These are phyloP conservation scores for Phyllotreta striolata DNA, from an alignment of 2,888 invertebrate species.

Conservation along the genomic window DNA sequence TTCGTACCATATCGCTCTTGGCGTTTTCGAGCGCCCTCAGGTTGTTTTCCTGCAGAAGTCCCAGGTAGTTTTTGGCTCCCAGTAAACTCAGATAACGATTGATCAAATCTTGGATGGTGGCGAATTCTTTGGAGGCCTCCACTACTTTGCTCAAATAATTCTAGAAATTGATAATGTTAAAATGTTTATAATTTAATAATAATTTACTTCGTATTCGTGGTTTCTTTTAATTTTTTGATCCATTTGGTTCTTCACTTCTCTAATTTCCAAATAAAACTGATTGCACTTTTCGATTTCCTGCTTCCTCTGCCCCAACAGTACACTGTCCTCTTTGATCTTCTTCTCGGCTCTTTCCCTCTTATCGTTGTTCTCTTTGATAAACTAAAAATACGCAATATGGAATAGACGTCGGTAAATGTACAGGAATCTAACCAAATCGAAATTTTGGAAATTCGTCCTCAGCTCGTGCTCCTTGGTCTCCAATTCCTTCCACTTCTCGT, in stretches of 20 bases:
- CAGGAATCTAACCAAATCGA: slow-evolving; percentile 38
- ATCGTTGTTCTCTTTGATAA: slow-evolving; percentile 71
- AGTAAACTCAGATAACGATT: slow-evolving; percentile 70
- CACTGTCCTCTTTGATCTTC: slow-evolving; percentile 66
- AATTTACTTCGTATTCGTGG: slow-evolving; percentile 66
- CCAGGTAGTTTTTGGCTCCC: slow-evolving; percentile 67
- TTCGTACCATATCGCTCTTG: slow-evolving; percentile 63
- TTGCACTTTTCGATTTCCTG: slow-evolving; percentile 53
- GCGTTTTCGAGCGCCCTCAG: slow-evolving; percentile 65
- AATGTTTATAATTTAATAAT: slow-evolving; percentile 1
- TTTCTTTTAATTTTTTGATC: slow-evolving; percentile 67
- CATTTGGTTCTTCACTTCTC: slow-evolving; percentile 54
- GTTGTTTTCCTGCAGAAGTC: slow-evolving; percentile 66
- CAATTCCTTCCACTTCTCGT: slow-evolving; percentile 42
- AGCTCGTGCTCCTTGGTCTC: slow-evolving; percentile 40
- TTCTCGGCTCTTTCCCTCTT: slow-evolving; percentile 69
- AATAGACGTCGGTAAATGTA: not conserved
- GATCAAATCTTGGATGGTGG: slow-evolving; percentile 68
- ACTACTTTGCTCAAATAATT: slow-evolving; percentile 68
- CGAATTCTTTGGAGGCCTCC: slow-evolving; percentile 65
- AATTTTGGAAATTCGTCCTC: slow-evolving; percentile 39
- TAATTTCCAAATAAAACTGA: slow-evolving; percentile 30
- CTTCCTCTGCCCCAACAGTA: slow-evolving; percentile 64
- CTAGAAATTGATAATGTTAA: slow-evolving; percentile 52
- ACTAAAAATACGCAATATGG: slow-evolving; percentile 56